These are phyloP conservation scores for Porphyrio hochstetteri DNA, from an alignment of 2,113 vertebrate species.

Conservation along the genomic window DNA sequence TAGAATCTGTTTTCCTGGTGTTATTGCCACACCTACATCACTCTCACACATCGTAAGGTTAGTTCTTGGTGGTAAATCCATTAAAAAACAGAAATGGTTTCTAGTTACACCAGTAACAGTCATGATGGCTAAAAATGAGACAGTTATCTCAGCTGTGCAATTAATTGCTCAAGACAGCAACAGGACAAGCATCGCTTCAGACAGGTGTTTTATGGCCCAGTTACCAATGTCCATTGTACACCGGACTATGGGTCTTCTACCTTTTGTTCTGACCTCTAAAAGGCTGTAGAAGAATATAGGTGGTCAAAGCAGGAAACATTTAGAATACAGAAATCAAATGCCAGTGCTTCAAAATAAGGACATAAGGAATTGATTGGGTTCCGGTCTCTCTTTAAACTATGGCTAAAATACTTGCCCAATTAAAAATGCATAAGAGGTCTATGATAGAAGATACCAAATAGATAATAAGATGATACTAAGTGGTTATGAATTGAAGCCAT, in stretches of 20 bases:
- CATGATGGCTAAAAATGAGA: neutral
- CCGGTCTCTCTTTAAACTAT: neutral
- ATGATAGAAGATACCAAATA: rapidly evolving
- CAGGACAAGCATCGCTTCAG: neutral
- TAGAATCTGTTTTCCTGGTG: rapidly evolving
- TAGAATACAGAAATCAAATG: neutral
- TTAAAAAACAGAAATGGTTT: neutral
- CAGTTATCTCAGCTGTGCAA: neutral
- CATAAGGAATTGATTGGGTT: rapidly evolving
- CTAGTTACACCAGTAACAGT: neutral
- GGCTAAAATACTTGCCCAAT: neutral
- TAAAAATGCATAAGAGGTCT: neutral
- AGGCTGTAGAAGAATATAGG: neutral
- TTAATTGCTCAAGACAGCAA: neutral
- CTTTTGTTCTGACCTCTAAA: neutral
- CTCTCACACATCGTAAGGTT: neutral
- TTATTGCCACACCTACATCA: rapidly evolving
- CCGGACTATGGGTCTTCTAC: neutral
- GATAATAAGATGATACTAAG: neutral
- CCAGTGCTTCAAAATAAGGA: neutral
- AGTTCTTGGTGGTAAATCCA: neutral
- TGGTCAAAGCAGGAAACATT: neutral
- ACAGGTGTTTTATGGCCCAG: neutral
- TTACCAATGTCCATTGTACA: neutral
- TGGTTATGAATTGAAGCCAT: neutral